Percentiles rank a stretch among this genome's conserved stretches.
These are phyloP conservation scores for Tetropium fuscum DNA, from an alignment of 2,888 invertebrate genomes.

Conservation along the genomic window DNA sequence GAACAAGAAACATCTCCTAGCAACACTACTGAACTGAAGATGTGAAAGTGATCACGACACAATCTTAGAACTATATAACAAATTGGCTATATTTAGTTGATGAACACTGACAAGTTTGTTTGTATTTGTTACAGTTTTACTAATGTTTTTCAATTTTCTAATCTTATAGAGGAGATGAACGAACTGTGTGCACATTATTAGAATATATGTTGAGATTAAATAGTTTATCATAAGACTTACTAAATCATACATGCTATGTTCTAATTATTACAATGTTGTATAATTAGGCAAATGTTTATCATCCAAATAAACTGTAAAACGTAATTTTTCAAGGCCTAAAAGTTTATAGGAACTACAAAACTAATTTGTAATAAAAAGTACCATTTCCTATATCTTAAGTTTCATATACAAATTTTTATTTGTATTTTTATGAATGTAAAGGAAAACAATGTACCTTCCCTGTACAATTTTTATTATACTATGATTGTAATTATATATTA, in stretches of 20 bases:
- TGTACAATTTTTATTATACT: too few species aligned
- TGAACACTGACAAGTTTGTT: conserved; percentile 57
- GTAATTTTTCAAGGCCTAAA: conserved; percentile 15
- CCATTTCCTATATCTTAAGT: not conserved
- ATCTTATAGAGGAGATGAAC: conserved; percentile 53
- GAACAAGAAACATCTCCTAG: conserved; percentile 39
- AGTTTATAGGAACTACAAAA: not conserved
- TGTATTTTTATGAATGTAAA: too few species aligned
- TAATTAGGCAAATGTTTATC: conserved; percentile 21
- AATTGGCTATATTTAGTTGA: conserved; percentile 59
- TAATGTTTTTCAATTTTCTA: conserved; percentile 59
- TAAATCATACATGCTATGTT: conserved; percentile 40
- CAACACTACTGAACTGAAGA: conserved; percentile 28
- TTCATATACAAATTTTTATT: not conserved
- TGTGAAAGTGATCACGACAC: conserved; percentile 40
- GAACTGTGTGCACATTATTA: conserved; percentile 56
- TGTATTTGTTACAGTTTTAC: conserved; percentile 59
- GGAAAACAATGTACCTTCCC: too few species aligned
- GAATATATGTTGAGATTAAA: conserved; percentile 59
- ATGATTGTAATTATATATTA: too few species aligned
- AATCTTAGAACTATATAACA: conserved; percentile 57
- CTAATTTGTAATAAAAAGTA: not conserved
- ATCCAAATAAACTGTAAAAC: conserved; percentile 25
- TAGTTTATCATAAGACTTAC: conserved; percentile 58
- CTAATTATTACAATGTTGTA: conserved; percentile 24